phyloP scores from a whole-genome alignment of 2,113 vertebrate genomes.

The Chaetops frenatus region DNA sequence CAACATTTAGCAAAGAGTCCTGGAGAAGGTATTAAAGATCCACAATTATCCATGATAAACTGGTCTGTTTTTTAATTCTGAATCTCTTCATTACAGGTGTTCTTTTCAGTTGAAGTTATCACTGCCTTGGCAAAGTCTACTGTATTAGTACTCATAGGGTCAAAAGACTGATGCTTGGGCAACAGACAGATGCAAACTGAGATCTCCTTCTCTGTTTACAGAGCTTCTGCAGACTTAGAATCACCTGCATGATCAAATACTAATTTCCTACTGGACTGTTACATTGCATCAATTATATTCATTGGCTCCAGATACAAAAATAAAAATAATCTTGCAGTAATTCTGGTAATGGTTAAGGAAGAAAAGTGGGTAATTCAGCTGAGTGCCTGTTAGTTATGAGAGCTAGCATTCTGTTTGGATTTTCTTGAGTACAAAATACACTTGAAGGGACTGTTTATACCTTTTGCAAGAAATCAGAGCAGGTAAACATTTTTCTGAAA shows the following conservation, averaged over 20 bases:
- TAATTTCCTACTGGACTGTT: background rate
- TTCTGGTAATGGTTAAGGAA: background rate
- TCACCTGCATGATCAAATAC: background rate
- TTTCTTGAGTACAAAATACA: background rate
- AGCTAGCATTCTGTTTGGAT: background rate
- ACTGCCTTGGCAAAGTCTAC: background rate
- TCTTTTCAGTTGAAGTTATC: background rate
- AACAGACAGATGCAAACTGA: background rate
- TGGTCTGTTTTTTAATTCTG: background rate
- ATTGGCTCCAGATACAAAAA: background rate
- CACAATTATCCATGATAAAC: background rate
- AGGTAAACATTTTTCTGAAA: background rate
- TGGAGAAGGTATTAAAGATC: background rate
- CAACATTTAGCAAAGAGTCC: background rate
- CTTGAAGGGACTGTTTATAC: background rate
- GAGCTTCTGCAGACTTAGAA: background rate
- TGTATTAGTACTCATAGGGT: background rate
- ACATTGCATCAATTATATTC: background rate
- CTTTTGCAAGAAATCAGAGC: background rate
- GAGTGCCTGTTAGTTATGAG: background rate
- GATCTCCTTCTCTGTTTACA: background rate
- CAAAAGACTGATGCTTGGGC: background rate
- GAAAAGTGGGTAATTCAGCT: background rate
- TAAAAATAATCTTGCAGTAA: background rate
- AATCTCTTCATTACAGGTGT: background rate